Conservation (phyloP, 2,113 vertebrate species). For the Oreochromis niloticus region DNA sequence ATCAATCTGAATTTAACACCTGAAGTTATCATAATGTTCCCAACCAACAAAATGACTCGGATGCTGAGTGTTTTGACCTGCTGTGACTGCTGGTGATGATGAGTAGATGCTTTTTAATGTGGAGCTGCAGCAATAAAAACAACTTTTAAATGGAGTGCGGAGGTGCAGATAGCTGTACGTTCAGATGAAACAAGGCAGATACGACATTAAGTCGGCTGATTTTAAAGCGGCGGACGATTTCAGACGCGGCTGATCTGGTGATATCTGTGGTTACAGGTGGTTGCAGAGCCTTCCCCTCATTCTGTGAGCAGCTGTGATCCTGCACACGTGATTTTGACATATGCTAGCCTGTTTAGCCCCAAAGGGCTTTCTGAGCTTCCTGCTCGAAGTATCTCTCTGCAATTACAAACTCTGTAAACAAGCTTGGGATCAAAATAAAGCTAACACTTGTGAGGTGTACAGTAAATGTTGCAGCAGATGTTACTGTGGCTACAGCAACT, state of each 20-base stretch:
- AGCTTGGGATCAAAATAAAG: neutral
- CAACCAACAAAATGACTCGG: neutral
- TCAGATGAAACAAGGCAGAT: neutral
- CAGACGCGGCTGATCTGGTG: neutral
- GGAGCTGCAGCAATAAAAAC: neutral
- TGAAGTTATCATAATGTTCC: neutral
- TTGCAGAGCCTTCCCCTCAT: accelerated
- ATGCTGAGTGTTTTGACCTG: neutral
- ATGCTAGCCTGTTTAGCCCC: neutral
- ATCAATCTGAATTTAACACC: neutral
- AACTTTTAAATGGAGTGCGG: neutral
- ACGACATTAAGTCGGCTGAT: neutral
- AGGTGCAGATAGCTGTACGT: neutral
- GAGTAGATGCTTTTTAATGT: neutral
- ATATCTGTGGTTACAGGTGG: neutral
- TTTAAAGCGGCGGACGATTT: neutral
- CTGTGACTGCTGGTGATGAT: neutral
- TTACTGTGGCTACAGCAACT: neutral
- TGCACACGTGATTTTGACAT: neutral
- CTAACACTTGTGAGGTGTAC: neutral
- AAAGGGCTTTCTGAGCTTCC: neutral
- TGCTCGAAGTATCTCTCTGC: neutral
- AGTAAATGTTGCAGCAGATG: neutral
- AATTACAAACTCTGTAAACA: neutral
- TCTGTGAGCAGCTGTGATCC: neutral